phyloP scores from a whole-genome alignment of 2,113 vertebrate genomes.

The Isichthys henryi region DNA sequence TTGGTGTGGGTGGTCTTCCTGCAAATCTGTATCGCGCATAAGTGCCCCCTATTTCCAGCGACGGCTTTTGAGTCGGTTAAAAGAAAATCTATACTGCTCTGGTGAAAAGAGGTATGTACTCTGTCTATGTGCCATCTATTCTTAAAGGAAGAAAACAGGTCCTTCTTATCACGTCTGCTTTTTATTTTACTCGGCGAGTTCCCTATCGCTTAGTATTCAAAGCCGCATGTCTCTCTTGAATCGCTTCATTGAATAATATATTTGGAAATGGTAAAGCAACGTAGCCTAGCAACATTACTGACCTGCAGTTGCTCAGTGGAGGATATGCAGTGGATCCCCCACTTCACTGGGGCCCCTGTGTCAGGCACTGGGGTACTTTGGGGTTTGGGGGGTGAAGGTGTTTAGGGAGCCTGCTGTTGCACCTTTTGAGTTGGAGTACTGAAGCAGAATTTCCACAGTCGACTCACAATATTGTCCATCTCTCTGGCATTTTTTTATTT shows the following conservation, averaged over 20 bases:
- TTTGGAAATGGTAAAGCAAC: slow-evolving; percentile 50
- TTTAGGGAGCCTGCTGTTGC: not conserved
- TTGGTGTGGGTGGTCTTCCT: not conserved
- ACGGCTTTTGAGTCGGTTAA: not conserved
- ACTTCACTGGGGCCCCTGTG: not conserved
- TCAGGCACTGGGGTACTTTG: not conserved
- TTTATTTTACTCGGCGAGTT: slow-evolving; percentile 45
- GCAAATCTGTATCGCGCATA: not conserved
- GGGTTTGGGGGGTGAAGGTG: not conserved
- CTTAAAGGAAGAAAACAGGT: slow-evolving; percentile 1
- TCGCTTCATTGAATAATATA: slow-evolving; percentile 57
- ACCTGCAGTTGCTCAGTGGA: slow-evolving; percentile 44
- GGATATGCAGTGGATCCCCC: slow-evolving; percentile 38
- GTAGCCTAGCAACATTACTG: slow-evolving; percentile 66
- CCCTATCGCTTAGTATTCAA: slow-evolving; percentile 53
- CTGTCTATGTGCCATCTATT: not conserved
- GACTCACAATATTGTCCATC: not conserved
- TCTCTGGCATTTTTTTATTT: not conserved
- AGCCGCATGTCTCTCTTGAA: slow-evolving; percentile 56
- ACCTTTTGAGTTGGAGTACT: not conserved
- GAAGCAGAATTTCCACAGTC: not conserved
- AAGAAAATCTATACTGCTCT: not conserved
- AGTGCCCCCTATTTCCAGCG: not conserved
- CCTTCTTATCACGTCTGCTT: slow-evolving; percentile 25
- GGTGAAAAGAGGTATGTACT: not conserved